phyloP scores from a whole-genome alignment of 2,113 vertebrate genomes.

The Dasyprocta punctata region DNA sequence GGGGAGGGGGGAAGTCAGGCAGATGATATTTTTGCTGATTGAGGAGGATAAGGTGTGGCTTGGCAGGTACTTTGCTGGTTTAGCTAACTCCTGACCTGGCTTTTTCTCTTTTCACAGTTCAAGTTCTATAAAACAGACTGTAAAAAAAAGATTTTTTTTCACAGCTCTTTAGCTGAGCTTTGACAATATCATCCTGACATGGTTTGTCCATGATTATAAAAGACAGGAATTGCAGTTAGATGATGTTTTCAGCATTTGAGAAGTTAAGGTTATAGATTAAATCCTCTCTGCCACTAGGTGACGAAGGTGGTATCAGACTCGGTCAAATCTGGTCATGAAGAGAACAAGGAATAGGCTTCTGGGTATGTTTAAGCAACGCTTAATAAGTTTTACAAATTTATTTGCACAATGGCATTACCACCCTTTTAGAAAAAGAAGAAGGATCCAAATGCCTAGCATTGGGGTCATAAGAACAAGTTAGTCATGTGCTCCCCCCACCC shows the following conservation, averaged over 20 bases:
- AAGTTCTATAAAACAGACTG: constrained; percentile 70
- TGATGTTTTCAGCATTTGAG: background rate
- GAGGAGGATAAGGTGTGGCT: constrained; percentile 88
- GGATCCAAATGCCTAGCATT: background rate
- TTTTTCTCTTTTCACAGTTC: constrained; percentile 82
- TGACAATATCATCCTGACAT: constrained; percentile 46
- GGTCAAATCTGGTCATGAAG: background rate
- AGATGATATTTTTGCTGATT: constrained; percentile 84
- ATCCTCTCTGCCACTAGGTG: background rate
- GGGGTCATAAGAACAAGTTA: background rate
- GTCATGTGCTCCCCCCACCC: background rate
- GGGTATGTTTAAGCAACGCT: background rate
- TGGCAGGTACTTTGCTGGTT: constrained; percentile 84
- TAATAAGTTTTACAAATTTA: background rate
- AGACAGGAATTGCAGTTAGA: background rate
- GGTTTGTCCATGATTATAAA: background rate
- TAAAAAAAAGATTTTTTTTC: constrained; percentile 43
- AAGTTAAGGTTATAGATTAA: background rate
- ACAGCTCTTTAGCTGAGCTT: background rate
- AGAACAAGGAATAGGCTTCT: background rate
- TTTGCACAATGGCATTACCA: background rate
- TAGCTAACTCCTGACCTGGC: constrained; percentile 83
- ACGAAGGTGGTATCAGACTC: background rate
- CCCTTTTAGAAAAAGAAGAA: background rate
- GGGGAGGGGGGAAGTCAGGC: constrained; percentile 84